Percentiles rank a stretch among this genome's conserved stretches.
Conservation (phyloP, 2,797 vertebrate species). For the Clarias platycephalus region DNA sequence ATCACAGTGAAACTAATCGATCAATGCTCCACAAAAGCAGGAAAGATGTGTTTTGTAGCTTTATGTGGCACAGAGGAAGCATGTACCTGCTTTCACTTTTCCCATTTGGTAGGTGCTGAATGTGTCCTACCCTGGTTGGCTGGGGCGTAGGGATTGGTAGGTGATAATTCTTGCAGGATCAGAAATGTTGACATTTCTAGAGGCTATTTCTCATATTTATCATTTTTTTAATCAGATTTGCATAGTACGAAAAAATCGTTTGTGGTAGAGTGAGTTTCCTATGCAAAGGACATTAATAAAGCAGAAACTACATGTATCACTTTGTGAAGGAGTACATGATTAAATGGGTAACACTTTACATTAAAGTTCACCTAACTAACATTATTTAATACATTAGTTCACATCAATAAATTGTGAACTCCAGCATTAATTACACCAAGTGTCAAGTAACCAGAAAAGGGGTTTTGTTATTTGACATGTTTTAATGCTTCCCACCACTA, state of each 20-base stretch:
- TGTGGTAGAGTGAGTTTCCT: background rate
- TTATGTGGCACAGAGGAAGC: background rate
- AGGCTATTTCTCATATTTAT: background rate
- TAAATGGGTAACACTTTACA: background rate
- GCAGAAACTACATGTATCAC: background rate
- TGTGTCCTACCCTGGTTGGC: background rate
- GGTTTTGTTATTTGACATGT: background rate
- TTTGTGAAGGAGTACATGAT: background rate
- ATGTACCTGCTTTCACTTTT: too few species aligned
- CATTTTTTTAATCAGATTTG: too few species aligned
- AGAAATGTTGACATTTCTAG: background rate
- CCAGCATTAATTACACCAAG: background rate
- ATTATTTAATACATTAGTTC: background rate
- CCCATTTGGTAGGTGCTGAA: too few species aligned
- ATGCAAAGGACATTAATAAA: background rate
- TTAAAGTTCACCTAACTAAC: background rate
- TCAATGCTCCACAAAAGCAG: background rate
- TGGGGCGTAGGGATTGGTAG: background rate
- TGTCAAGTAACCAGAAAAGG: background rate
- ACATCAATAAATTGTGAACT: background rate
- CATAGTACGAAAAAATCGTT: background rate
- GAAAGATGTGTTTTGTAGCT: background rate
- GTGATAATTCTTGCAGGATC: background rate
- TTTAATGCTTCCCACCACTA: background rate
- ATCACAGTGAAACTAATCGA: background rate